phyloP scores from a whole-genome alignment of 2,113 vertebrate genomes.

The Oryzias woworae region DNA sequence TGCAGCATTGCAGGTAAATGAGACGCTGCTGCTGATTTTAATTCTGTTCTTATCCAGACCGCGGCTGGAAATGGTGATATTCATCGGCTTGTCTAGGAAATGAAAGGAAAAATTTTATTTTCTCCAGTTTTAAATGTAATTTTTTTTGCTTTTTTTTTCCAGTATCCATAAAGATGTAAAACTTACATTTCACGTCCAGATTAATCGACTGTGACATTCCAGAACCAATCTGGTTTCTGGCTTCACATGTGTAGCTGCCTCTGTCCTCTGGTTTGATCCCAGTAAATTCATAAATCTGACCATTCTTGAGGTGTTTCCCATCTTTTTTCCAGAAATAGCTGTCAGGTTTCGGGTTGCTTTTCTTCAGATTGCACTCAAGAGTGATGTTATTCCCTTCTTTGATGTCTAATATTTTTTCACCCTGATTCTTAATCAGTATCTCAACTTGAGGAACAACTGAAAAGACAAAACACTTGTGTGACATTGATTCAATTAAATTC shows the following conservation, averaged over 20 bases:
- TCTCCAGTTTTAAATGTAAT: no score
- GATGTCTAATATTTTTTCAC: accelerated
- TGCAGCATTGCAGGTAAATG: constrained; percentile 17
- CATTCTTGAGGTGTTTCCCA: accelerated
- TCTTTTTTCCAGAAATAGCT: constrained; percentile 22
- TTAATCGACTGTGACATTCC: accelerated
- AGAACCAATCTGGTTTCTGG: accelerated
- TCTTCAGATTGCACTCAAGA: constrained; percentile 38
- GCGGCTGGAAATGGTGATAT: accelerated
- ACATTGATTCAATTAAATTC: background rate
- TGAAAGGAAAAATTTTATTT: no score
- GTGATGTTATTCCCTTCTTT: background rate
- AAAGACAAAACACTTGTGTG: background rate
- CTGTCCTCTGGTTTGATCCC: background rate
- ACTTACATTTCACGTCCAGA: constrained; percentile 52
- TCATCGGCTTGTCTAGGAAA: constrained; percentile 54
- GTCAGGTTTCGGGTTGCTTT: background rate
- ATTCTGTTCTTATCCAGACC: accelerated
- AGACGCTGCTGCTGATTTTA: accelerated
- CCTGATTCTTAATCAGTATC: accelerated
- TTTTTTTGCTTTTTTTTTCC: no score
- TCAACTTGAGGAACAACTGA: constrained; percentile 56
- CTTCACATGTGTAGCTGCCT: constrained; percentile 18
- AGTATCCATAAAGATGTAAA: background rate
- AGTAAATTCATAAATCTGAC: accelerated